Conservation (phyloP, 2,888 invertebrate genomes). For the Petrolisthes cinctipes region DNA sequence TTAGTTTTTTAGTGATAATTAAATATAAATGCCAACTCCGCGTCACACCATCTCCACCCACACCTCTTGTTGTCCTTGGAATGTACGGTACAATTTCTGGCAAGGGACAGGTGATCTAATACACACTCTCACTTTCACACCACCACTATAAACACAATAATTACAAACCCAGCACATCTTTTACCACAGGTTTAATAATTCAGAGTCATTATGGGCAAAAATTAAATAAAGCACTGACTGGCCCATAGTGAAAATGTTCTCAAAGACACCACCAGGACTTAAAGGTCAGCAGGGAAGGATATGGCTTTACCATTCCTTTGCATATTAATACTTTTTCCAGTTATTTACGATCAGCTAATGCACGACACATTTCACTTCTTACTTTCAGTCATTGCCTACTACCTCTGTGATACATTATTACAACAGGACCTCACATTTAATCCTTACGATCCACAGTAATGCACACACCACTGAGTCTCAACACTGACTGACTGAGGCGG, state of each 20-base stretch:
- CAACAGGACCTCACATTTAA: neutral
- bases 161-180: no score
- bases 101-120: neutral
- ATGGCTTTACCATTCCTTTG: neutral
- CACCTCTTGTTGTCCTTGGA: neutral
- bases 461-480: neutral
- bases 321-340: no score
- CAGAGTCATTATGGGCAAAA: neutral
- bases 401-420: neutral
- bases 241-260: neutral
- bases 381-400: neutral
- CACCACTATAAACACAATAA: neutral
- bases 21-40: no score
- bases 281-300: constrained; percentile 4
- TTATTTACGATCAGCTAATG: neutral
- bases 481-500: neutral
- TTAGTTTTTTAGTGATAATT: no score
- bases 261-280: neutral
- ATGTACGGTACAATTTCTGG: no score
- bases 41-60: no score
- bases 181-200: neutral
- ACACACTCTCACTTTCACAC: constrained; percentile 9
- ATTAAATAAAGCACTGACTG: neutral
- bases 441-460: neutral
- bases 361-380: neutral